Base-by-base conservation (phyloP, 2,113 vertebrate genomes). In the Notarius lentiginosus region DNA sequence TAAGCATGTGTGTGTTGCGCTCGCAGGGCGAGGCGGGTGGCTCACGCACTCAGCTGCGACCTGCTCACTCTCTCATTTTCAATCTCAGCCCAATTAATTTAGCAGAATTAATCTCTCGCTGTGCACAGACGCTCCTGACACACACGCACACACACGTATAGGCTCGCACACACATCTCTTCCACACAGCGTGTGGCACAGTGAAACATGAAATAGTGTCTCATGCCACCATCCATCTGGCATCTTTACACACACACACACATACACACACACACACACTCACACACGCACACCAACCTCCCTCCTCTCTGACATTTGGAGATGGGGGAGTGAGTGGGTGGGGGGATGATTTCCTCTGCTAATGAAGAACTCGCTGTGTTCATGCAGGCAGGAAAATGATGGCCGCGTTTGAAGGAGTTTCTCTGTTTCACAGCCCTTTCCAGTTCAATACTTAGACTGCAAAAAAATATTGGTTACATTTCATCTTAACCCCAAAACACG, bases 171-270 rank as follows among this genome's bases (percentile, higher is more conserved):
- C 85, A 83, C 75, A 55, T 70, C 81, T 89, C 80, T n/a, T 73
- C 51, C 47, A 82, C 53, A 72, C 79, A 70, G 66, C 72, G 91
- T 92, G 91, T 94, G 91, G 90, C 94, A 94, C 94, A 93, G 92
- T 93, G 77, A 92, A 93, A 95, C 94, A 94, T 95, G 93, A 95
- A 94, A 94, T 95, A 95, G 90, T 93, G 94, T 94, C 90, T 91
- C 90, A 90, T 86, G 92, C 90, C 91, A 90, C 88, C 92, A 94
- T 95, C 92, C 93, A 94, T 95, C 94, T 94, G 93, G 91, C 88
- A 88, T 88, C 88, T 86, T 86, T 84, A 88, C 87, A 86, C 89
- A 86, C 87, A 80, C 85, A 81, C 51, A 55, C 77, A 79, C 82
- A 75, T 53, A 68, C 76, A 81, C 84, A 85, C 86, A 79, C 85